Conservation (phyloP, 2,113 vertebrate genomes). For the Chaetops frenatus region DNA sequence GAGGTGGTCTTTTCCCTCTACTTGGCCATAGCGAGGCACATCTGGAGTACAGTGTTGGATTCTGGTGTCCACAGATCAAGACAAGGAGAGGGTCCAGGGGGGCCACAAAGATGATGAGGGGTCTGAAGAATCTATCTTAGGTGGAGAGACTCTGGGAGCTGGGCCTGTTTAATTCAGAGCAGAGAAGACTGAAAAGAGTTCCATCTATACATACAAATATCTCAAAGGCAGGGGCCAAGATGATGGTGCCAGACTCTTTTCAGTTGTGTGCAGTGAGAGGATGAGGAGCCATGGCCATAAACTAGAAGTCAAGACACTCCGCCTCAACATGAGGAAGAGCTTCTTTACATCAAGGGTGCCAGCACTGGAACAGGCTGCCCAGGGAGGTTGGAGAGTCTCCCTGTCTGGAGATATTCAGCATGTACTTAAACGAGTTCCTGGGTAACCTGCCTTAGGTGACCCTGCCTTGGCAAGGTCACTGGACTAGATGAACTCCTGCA, state of each 20-base stretch:
- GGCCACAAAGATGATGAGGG: not conserved
- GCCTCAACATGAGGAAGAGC: not conserved
- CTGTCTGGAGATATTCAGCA: too few relatives aligned
- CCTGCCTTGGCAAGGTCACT: not conserved
- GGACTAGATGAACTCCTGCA: not conserved
- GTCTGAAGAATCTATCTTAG: not conserved
- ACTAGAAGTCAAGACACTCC: not conserved
- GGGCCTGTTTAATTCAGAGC: not conserved
- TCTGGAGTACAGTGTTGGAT: not conserved
- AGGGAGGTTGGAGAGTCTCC: not conserved
- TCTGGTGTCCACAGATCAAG: not conserved
- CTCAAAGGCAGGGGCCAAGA: rapidly evolving
- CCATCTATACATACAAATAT: not conserved
- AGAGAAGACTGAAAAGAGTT: rapidly evolving
- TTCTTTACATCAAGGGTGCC: not conserved
- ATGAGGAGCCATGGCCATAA: not conserved
- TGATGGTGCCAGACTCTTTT: rapidly evolving
- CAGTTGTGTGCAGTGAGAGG: not conserved
- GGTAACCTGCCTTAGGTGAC: not conserved
- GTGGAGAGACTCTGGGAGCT: not conserved
- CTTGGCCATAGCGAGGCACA: not conserved
- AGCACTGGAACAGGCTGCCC: not conserved
- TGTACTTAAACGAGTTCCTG: rapidly evolving
- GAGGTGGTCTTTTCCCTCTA: not conserved
- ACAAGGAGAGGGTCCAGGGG: not conserved